Evolutionary conservation across 2,888 invertebrate species (phyloP).

Genomic region (Macrophya annulata): DNA sequence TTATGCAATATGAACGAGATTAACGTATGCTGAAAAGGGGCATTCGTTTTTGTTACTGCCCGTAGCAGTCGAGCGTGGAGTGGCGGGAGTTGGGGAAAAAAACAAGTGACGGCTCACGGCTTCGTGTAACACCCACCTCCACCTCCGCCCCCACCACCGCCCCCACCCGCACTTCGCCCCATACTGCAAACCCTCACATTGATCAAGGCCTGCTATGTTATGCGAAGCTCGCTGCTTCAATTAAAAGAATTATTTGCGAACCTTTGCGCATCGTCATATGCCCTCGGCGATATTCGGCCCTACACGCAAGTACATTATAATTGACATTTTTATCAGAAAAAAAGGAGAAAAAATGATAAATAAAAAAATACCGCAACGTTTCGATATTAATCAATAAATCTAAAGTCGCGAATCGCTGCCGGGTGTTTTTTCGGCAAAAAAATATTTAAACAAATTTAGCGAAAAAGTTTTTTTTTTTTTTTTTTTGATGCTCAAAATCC

Average conservation of each 20-base stretch:
- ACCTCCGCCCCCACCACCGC: constrained; percentile 30
- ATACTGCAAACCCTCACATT: constrained; percentile 54
- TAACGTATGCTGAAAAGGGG: constrained; percentile 55
- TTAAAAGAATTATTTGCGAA: constrained; percentile 51
- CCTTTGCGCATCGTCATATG: constrained; percentile 26
- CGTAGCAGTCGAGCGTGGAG: constrained; percentile 55
- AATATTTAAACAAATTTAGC: no score
- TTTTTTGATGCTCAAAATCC: not conserved
- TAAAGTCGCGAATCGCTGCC: not conserved
- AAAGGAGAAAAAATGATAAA: not conserved
- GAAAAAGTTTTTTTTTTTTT: not conserved
- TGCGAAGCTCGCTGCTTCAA: constrained; percentile 50
- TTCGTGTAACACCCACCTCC: constrained; percentile 50
- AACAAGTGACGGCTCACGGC: constrained; percentile 50
- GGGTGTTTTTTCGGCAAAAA: not conserved
- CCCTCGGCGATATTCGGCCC: not conserved
- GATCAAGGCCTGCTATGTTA: constrained; percentile 53
- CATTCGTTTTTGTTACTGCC: constrained; percentile 57
- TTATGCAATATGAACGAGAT: constrained; percentile 68
- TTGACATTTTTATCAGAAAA: not conserved
- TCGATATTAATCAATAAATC: not conserved
- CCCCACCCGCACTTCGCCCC: constrained; percentile 56
- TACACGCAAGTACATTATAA: constrained; percentile 1
- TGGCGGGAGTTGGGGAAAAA: constrained; percentile 48
- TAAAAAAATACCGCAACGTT: not conserved